phyloP scores from a whole-genome alignment of 2,113 vertebrate species.

The Leptosomus discolor region DNA sequence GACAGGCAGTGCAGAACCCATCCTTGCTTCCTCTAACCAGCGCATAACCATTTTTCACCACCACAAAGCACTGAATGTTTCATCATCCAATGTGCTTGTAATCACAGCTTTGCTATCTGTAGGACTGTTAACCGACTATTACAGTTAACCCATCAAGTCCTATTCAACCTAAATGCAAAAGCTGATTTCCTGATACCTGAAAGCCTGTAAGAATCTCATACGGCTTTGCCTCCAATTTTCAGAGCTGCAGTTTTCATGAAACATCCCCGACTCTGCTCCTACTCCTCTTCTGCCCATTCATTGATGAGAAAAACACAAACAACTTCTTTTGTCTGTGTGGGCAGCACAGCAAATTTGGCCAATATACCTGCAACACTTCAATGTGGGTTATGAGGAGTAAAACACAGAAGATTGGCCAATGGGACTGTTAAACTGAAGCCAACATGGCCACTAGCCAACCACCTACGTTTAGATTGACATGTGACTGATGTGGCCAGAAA shows the following conservation, averaged over 20 bases:
- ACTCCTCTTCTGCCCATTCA: background rate
- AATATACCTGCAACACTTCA: background rate
- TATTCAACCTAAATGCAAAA: background rate
- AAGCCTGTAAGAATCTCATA: background rate
- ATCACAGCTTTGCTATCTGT: background rate
- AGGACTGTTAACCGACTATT: background rate
- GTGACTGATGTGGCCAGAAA: background rate
- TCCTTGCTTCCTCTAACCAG: background rate
- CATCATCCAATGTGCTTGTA: background rate
- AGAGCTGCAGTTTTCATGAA: background rate
- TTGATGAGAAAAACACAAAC: background rate
- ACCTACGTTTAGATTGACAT: background rate
- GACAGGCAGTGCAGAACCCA: background rate
- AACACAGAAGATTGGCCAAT: background rate
- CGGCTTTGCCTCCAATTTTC: background rate
- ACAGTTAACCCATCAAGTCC: background rate
- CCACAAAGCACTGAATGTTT: background rate
- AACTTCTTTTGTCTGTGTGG: background rate
- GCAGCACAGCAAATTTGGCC: background rate
- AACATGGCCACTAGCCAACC: background rate
- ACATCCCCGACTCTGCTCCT: background rate
- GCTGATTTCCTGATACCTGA: background rate
- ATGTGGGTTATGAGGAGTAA: background rate
- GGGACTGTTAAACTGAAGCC: background rate
- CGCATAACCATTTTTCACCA: background rate